Conservation (phyloP, 2,888 invertebrate genomes). For the Adela reaumurella region DNA sequence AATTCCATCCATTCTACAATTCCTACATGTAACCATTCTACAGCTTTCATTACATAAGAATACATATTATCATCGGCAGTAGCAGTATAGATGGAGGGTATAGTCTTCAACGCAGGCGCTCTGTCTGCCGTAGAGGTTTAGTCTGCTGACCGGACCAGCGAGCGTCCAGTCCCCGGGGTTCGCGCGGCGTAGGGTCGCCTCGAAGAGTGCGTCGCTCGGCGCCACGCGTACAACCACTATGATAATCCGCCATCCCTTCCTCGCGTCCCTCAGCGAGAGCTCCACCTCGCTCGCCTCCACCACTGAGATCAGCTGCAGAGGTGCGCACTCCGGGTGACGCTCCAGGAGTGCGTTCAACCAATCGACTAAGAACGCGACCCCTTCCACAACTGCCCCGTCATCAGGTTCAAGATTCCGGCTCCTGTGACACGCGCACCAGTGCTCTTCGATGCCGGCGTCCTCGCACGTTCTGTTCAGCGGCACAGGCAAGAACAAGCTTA, state of each 20-base stretch:
- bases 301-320: slow-evolving; percentile 59
- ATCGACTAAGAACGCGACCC: slow-evolving; percentile 59
- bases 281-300: slow-evolving; percentile 64
- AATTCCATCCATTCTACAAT: too few relatives aligned
- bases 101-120: slow-evolving; percentile 74
- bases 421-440: slow-evolving; percentile 87
- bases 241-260: slow-evolving; percentile 55
- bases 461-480: slow-evolving; percentile 71
- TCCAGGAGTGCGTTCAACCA: slow-evolving; percentile 63
- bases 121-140: slow-evolving; percentile 78
- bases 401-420: slow-evolving; percentile 53
- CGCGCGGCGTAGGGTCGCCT: slow-evolving; percentile 64
- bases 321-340: slow-evolving; percentile 62
- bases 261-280: slow-evolving; percentile 23
- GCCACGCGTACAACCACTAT: slow-evolving; percentile 59
- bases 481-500: slow-evolving; percentile 75
- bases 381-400: slow-evolving; percentile 52
- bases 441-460: slow-evolving; percentile 71
- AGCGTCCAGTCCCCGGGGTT: slow-evolving; percentile 35
- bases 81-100: slow-evolving; percentile 74
- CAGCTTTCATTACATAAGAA: too few relatives aligned
- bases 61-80: slow-evolving; percentile 57
- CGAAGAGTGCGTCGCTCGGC: slow-evolving; percentile 73
- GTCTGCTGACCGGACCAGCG: slow-evolving; percentile 71
- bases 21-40: too few relatives aligned